Base-by-base conservation (phyloP, 2,797 vertebrate genomes). In the Gallirallus australis region DNA sequence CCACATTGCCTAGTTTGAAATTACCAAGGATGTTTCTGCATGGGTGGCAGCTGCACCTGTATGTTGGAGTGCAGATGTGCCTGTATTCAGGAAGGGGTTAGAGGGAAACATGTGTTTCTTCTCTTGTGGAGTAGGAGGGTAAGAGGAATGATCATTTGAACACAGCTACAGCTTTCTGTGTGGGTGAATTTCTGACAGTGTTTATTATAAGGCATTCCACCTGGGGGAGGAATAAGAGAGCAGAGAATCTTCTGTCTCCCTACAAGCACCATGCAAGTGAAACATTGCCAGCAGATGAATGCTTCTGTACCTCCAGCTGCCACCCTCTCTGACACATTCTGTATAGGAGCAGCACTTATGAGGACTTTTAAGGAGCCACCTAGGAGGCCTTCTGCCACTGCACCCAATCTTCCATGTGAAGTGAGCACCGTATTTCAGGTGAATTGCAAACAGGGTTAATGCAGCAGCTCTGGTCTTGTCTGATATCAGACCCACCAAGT, bases 131-230 rank as follows among this genome's bases (percentile, higher is more conserved):
- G 39, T 57, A 76, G 78, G 63, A 89, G n/a, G 23, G 45, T 60
- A 79, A 86, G 63, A 82, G 17, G 39, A 94, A 94, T 48, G 39
- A 52, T 72, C 19, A 4, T 50, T 90, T 83, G 73, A 95, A 84
- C 37, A 72, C 37, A 88, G 48, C 35, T 79, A 72, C 42, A 93
- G 52, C 70, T 96, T 91, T 90, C 70, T 70, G 73, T 89, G 70
- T 84, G 77, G 66, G 75, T 93, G 63, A 93, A 61, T 63, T 59
- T 42, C 63, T 93, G 82, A 69, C 5, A 4, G 21, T 82, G 60
- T 94, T 95, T 86, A 83, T 28, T 90, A 39, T 79, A 78, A 95
- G 82, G 63, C 37, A 31, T 75, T 91, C 52, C 27, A 90, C 42
- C 61, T 89, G 52, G 21, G 24, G 59, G 77, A 88, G 86, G 87